Percentiles rank a stretch among this genome's conserved stretches.
phyloP scores from a whole-genome alignment of 1,140 invertebrate species.

The Micrasema minimum region DNA sequence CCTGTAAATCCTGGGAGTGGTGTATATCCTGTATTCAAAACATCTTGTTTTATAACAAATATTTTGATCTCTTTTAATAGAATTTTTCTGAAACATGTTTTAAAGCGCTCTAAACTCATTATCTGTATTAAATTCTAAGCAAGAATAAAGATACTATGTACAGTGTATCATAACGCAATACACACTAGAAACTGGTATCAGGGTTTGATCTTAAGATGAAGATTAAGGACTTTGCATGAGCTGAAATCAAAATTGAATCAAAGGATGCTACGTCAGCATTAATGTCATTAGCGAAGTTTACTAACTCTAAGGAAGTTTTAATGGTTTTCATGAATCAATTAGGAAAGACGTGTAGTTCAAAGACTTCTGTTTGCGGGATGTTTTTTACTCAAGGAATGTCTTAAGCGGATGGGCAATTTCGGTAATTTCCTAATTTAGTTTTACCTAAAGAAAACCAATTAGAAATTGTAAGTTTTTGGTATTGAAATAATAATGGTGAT shows the following conservation, averaged over 20 bases:
- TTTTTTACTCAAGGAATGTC: no score
- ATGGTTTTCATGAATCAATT: slow-evolving; percentile 49
- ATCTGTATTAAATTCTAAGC: no score
- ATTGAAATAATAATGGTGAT: no score
- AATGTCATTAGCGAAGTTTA: slow-evolving; percentile 48
- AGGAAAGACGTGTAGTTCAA: slow-evolving; percentile 40
- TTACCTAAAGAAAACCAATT: no score
- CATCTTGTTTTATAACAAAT: no score
- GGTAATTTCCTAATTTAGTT: slow-evolving; percentile 2
- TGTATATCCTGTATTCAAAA: no score
- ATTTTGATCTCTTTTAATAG: no score
- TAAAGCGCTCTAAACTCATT: no score
- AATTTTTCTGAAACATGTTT: no score
- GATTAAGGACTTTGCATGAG: slow-evolving; percentile 42
- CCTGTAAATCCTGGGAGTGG: no score
- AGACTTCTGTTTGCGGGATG: slow-evolving; percentile 31
- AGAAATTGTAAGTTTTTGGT: no score
- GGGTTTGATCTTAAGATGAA: slow-evolving; percentile 21
- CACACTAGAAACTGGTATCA: neutral
- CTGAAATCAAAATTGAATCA: slow-evolving; percentile 51
- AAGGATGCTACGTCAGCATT: slow-evolving; percentile 44
- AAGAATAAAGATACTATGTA: no score
- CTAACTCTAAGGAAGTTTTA: slow-evolving; percentile 41
- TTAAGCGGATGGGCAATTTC: slow-evolving; percentile 15
- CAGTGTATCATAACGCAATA: neutral